These are phyloP conservation scores for Octodon degus DNA, from an alignment of 2,113 vertebrate genomes.

Conservation along the genomic window DNA sequence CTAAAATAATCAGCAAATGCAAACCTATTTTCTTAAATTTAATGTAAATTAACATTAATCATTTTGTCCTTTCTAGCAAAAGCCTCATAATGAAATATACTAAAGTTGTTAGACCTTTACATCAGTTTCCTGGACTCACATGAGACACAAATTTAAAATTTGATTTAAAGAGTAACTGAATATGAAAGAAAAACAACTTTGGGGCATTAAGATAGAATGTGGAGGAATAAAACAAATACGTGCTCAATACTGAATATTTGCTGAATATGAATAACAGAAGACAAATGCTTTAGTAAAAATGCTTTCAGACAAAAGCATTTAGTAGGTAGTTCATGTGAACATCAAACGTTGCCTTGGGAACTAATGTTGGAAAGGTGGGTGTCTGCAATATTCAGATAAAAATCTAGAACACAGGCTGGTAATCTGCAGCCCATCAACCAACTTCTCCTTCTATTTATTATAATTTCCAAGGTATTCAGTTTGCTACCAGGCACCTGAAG, in stretches of 20 bases:
- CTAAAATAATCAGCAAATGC: conserved; percentile 27
- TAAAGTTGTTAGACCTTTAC: conserved; percentile 36
- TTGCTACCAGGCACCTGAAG: background rate
- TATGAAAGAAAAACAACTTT: conserved; percentile 30
- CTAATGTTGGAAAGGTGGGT: background rate
- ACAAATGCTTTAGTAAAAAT: background rate
- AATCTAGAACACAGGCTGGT: background rate
- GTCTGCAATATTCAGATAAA: background rate
- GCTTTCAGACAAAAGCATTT: background rate
- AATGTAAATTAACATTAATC: conserved; percentile 28
- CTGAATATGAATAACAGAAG: background rate
- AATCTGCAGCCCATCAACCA: background rate
- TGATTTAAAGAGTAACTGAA: conserved; percentile 35
- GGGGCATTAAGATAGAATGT: background rate
- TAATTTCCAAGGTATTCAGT: background rate
- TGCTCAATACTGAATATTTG: background rate
- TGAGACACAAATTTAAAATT: background rate
- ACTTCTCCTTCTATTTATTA: background rate
- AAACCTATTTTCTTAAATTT: conserved; percentile 59
- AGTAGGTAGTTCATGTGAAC: background rate
- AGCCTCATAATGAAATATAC: conserved; percentile 23
- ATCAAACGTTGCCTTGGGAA: background rate
- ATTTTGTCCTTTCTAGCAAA: conserved; percentile 47
- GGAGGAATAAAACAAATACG: background rate
- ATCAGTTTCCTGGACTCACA: background rate